Percentiles rank a stretch among this genome's conserved stretches.
phyloP scores from a whole-genome alignment of 1,140 invertebrate genomes.

The Galleria mellonella region DNA sequence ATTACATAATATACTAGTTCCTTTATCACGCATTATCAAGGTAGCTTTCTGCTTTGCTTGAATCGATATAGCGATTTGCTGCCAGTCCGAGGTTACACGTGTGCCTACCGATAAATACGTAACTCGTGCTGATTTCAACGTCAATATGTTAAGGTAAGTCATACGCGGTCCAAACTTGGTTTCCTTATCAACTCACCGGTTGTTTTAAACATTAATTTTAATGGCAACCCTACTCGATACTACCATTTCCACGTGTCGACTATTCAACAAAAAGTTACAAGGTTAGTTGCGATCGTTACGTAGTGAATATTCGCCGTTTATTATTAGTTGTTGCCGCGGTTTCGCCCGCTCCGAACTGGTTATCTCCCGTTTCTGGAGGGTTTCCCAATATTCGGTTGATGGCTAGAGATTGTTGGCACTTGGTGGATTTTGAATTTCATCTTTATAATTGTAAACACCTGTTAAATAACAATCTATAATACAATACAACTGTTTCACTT shows the following conservation, averaged over 20 bases:
- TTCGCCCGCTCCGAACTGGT: too few relatives aligned
- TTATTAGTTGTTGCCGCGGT: too few relatives aligned
- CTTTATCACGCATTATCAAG: neutral
- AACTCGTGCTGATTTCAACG: slow-evolving; percentile 34
- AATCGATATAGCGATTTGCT: slow-evolving; percentile 22
- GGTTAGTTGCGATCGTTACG: too few relatives aligned
- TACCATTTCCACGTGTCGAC: neutral
- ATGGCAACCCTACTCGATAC: neutral
- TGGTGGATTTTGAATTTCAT: too few relatives aligned
- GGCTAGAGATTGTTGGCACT: too few relatives aligned
- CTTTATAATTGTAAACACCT: too few relatives aligned
- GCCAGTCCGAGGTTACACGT: slow-evolving; percentile 42
- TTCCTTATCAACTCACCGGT: slow-evolving; percentile 29
- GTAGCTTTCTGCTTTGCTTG: slow-evolving; percentile 15
- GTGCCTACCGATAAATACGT: slow-evolving; percentile 27
- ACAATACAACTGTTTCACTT: too few relatives aligned
- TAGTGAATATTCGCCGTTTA: too few relatives aligned
- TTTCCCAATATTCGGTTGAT: too few relatives aligned
- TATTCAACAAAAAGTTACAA: neutral
- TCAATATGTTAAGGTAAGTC: slow-evolving; percentile 7
- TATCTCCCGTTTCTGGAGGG: too few relatives aligned
- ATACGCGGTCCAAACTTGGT: slow-evolving; percentile 20
- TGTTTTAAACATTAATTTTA: neutral
- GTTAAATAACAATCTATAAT: too few relatives aligned
- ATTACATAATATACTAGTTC: neutral